Evolutionary conservation across 2,797 vertebrate species (phyloP), one percentile per base, ranked within the genome.

Genomic region (Percopsis omiscomaycus): DNA sequence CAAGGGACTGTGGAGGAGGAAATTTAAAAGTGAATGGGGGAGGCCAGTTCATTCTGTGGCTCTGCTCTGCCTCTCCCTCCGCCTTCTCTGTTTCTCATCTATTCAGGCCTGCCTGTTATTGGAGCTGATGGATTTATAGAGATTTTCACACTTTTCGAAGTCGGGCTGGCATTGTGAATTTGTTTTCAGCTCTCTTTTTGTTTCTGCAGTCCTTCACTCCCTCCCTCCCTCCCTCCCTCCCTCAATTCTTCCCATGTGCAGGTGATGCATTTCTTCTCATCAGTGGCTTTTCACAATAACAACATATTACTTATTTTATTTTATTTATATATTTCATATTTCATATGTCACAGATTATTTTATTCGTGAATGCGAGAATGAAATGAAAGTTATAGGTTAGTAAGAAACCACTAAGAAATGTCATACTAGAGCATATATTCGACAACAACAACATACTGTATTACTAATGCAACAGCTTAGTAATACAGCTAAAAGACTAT

Each of bases 41-140:
- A 94, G 93, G 92, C 93, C 92, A 94, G 93, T 94, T 93, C 92
- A 93, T 95, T 95, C 94, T 93, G 93, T 92, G 86, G 88, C 78
- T 76, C 83, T 72, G 81, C 81, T 78, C 82, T 72, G 75, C 84
- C 87, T 84, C 85, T 84, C 80, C 71, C 84, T 82, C 85, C 92
- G 91, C 85, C 84, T 83, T 79, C 85, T 89, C 89, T 92, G 88
- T 89, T 92, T 91, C 83, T 90, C 89, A 91, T 96, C 95, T 94
- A 95, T 95, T 95, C 93, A 93, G 91, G 90, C 93, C 90, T 89
- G 69, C 73, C 93, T 92, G 93, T 96, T 95, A 95, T 96, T 94
- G 93, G 93, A 96, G 94, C 94, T 97, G 96, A 98, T 97, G 93
- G 94, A 93, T 96, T 97, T 96, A 95, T 96, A 94, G 95, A 93